A percentile compares a stretch with the other conserved stretches of the same genome.
Evolutionary conservation across 2,888 invertebrate genomes (phyloP).

Genomic region (Kryphioiulus occultus): DNA sequence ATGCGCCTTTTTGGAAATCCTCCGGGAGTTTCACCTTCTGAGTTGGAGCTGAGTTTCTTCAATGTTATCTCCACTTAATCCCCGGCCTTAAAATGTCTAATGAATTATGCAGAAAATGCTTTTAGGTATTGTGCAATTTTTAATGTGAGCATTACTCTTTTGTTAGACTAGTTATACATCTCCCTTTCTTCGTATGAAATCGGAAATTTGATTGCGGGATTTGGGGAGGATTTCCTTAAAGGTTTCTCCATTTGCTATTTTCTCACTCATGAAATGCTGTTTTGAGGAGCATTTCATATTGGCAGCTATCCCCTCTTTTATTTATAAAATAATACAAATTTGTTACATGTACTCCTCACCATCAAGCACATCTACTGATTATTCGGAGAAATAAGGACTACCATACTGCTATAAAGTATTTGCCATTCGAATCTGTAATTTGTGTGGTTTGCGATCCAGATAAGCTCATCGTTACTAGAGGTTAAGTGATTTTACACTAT

Average conservation of each 20-base stretch:
- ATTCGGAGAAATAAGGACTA: too few species aligned
- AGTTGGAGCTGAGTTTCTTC: background rate
- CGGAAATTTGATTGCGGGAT: background rate
- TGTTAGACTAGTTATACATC: background rate
- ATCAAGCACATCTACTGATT: too few species aligned
- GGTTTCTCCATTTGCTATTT: background rate
- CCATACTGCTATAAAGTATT: too few species aligned
- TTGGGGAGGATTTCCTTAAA: background rate
- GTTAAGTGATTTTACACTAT: too few species aligned
- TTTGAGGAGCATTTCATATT: too few species aligned
- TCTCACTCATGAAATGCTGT: background rate
- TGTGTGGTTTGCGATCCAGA: too few species aligned
- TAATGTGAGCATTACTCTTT: background rate
- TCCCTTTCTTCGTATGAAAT: background rate
- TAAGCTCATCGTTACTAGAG: too few species aligned
- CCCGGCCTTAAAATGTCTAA: background rate
- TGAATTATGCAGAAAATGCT: conserved; percentile 25
- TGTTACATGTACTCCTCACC: too few species aligned
- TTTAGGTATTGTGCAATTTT: background rate
- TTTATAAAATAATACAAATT: too few species aligned
- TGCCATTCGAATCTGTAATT: too few species aligned
- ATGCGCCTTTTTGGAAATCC: background rate
- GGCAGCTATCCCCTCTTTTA: too few species aligned
- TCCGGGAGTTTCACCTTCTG: background rate
- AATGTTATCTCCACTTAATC: background rate